Conservation (phyloP, 1,140 invertebrate species). For the Orius laevigatus region DNA sequence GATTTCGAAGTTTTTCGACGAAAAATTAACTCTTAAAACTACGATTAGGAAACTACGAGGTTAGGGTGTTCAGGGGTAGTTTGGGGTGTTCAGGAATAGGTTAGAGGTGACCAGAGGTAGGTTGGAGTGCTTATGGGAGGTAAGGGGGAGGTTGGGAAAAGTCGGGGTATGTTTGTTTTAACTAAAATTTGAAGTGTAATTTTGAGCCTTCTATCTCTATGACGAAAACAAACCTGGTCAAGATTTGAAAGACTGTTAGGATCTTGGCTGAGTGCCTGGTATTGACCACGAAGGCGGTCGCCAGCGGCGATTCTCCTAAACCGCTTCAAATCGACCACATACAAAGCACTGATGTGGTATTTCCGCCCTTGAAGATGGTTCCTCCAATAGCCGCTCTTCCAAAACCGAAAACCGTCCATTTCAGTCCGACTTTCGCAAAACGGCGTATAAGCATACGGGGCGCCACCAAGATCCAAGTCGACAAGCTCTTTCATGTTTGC, state of each 20-base stretch:
- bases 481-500: constrained; percentile 92
- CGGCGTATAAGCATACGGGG: constrained; percentile 96
- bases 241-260: constrained; percentile 93
- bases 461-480: constrained; percentile 89
- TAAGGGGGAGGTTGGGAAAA: too few species aligned
- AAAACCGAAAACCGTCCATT: constrained; percentile 99
- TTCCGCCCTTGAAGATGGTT: constrained; percentile 87
- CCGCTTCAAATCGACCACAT: constrained; percentile 92
- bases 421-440: constrained; percentile 95
- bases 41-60: too few species aligned
- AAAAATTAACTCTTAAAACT: too few species aligned
- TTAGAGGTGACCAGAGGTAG: too few species aligned
- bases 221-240: constrained; percentile 50
- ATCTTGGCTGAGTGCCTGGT: constrained; percentile 91
- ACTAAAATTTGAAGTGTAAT: too few species aligned
- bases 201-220: too few species aligned
- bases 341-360: constrained; percentile 96
- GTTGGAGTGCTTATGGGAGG: too few species aligned
- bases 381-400: constrained; percentile 98
- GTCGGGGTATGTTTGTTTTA: too few species aligned
- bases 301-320: constrained; percentile 96
- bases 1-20: too few species aligned
- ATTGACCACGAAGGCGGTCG: constrained; percentile 88
- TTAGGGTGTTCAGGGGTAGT: too few species aligned
- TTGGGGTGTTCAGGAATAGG: too few species aligned